A percentile compares a stretch with the other conserved stretches of the same genome.
phyloP scores from a whole-genome alignment of 2,797 vertebrate species.

The Pseudochirops corinnae region DNA sequence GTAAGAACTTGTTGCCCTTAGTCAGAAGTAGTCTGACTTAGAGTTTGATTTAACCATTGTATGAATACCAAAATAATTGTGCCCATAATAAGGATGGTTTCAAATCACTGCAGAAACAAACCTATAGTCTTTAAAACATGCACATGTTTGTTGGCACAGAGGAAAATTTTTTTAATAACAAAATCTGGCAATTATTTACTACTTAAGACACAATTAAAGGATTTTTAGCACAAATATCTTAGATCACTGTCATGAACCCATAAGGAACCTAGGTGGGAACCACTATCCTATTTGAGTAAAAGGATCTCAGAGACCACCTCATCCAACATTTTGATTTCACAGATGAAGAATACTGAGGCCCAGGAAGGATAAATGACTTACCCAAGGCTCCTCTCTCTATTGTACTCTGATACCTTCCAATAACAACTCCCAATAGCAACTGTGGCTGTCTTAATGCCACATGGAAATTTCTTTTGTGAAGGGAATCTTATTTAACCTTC shows the following conservation, averaged over 20 bases:
- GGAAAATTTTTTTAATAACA: background rate
- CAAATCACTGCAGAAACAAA: background rate
- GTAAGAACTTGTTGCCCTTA: background rate
- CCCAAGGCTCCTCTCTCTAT: background rate
- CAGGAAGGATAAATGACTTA: background rate
- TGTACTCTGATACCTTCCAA: background rate
- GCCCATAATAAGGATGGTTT: background rate
- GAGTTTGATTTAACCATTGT: background rate
- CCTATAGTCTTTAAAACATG: background rate
- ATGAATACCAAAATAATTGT: background rate
- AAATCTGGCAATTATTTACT: background rate
- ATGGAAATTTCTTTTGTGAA: background rate
- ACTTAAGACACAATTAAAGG: background rate
- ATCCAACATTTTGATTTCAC: background rate
- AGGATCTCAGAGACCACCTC: background rate
- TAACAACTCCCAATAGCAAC: background rate
- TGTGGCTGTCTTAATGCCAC: background rate
- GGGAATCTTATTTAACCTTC: background rate
- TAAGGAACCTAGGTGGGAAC: background rate
- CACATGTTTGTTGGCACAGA: background rate
- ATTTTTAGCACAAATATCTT: background rate
- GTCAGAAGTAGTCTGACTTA: background rate
- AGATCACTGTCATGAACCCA: background rate
- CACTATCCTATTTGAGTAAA: background rate
- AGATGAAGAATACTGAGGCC: background rate